These are phyloP conservation scores for Vireo griseus DNA, from an alignment of 2,797 vertebrate genomes.

Conservation along the genomic window DNA sequence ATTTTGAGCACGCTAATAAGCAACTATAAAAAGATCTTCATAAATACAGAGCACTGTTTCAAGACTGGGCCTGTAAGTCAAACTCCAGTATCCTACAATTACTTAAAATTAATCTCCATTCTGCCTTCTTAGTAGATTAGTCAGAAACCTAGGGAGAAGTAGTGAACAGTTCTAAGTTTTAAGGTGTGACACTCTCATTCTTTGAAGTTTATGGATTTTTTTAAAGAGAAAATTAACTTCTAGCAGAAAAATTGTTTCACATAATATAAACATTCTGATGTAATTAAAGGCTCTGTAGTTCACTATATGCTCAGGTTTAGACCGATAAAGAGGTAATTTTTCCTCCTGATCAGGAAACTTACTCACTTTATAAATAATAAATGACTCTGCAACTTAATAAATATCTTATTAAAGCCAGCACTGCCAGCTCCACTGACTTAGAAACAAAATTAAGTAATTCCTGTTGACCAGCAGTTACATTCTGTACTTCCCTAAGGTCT, in stretches of 20 bases:
- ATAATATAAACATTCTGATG: background rate
- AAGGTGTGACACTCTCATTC: background rate
- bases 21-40: background rate
- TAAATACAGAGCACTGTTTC: background rate
- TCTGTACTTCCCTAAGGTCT: background rate
- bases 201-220: background rate
- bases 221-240: background rate
- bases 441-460: background rate
- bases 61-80: background rate
- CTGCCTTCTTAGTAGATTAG: background rate
- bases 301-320: background rate
- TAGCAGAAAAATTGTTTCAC: background rate
- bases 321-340: background rate
- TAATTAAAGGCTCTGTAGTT: background rate
- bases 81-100: background rate
- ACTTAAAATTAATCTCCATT: background rate
- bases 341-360: background rate
- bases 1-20: slow-evolving; percentile 25
- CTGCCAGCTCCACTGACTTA: background rate
- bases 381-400: background rate
- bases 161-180: background rate
- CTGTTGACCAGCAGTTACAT: background rate
- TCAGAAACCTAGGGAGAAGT: background rate
- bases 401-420: background rate
- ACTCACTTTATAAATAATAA: background rate